phyloP scores from a whole-genome alignment of 2,888 invertebrate genomes.

The Adela reaumurella region DNA sequence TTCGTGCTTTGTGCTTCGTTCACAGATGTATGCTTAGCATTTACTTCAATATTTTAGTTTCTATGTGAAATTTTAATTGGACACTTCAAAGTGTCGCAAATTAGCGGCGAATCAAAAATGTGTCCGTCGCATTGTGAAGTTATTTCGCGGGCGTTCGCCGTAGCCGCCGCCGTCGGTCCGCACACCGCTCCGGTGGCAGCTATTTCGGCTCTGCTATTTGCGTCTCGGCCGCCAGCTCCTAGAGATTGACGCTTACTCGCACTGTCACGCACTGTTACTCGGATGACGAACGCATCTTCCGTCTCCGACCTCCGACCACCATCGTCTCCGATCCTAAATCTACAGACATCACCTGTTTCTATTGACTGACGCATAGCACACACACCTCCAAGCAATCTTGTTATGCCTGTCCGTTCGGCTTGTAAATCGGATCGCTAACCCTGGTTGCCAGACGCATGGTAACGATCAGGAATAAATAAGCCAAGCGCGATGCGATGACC shows the following conservation, averaged over 20 bases:
- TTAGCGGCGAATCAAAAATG: background rate
- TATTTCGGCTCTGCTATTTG: constrained; percentile 49
- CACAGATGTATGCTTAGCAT: too few species aligned
- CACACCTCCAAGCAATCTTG: too few species aligned
- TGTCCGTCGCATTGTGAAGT: background rate
- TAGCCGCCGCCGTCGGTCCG: background rate
- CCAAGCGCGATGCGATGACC: constrained; percentile 25
- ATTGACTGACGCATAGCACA: too few species aligned
- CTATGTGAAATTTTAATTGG: too few species aligned
- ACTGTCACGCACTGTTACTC: constrained; percentile 29
- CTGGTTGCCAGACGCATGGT: background rate
- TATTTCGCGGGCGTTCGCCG: background rate
- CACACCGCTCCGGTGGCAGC: constrained; percentile 22
- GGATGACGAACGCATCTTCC: background rate
- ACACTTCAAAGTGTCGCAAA: background rate
- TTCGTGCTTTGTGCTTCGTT: too few species aligned
- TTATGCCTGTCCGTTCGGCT: too few species aligned
- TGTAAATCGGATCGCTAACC: background rate
- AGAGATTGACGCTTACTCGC: constrained; percentile 40
- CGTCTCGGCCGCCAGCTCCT: constrained; percentile 42
- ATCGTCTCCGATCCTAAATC: too few species aligned
- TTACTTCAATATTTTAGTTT: too few species aligned
- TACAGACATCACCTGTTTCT: too few species aligned
- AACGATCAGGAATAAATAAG: background rate
- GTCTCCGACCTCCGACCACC: too few species aligned